Conservation (phyloP, 2,113 vertebrate species). For the Lethenteron reissneri region DNA sequence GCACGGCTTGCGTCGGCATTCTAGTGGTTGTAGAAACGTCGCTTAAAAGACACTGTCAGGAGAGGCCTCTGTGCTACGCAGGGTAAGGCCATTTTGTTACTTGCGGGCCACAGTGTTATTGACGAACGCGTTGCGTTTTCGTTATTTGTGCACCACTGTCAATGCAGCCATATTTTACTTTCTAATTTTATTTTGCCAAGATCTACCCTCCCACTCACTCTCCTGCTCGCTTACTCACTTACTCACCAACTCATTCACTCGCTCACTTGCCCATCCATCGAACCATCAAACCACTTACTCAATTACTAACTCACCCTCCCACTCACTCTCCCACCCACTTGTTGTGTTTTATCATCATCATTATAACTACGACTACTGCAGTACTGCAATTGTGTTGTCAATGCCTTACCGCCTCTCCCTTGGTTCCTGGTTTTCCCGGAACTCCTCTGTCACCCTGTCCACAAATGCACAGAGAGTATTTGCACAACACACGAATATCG, state of each 20-base stretch:
- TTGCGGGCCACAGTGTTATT: too few species aligned
- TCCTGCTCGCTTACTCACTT: background rate
- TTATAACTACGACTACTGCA: too few species aligned
- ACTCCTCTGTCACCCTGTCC: slow-evolving; percentile 27
- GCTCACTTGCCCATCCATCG: background rate
- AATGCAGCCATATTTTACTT: background rate
- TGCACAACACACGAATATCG: background rate
- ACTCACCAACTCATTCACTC: background rate
- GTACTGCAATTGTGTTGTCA: too few species aligned
- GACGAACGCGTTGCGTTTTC: background rate
- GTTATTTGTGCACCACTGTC: background rate
- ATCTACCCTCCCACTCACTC: background rate
- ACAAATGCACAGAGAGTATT: slow-evolving; percentile 1
- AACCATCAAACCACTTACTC: background rate
- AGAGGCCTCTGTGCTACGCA: too few species aligned
- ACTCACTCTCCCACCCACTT: background rate
- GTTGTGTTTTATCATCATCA: background rate
- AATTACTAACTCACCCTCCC: background rate
- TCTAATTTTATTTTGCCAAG: background rate
- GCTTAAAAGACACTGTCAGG: too few species aligned
- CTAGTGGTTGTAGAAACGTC: too few species aligned
- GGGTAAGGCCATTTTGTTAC: too few species aligned
- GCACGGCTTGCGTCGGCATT: too few species aligned
- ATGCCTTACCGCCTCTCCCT: slow-evolving; percentile 46
- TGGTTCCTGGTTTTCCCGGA: slow-evolving; percentile 45